phyloP scores from a whole-genome alignment of 2,888 invertebrate genomes.

The Drosophila borealis region DNA sequence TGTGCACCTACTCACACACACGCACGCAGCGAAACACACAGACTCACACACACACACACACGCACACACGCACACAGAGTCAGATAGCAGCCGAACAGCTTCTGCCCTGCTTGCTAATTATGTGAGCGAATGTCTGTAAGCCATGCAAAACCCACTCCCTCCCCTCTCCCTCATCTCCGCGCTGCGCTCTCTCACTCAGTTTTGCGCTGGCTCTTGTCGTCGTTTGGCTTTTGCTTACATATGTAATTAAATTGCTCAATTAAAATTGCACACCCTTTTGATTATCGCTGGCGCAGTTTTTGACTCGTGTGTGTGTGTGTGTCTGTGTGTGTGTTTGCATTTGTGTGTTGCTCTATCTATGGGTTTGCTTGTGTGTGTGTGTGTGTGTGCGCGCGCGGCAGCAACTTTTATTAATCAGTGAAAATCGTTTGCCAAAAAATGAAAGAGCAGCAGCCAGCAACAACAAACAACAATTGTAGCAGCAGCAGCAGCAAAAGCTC shows the following conservation, averaged over 20 bases:
- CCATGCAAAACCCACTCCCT: conserved; percentile 2
- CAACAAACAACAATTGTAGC: conserved; percentile 9
- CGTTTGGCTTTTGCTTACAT: conserved; percentile 75
- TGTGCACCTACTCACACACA: conserved; percentile 38
- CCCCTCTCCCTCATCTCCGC: not conserved
- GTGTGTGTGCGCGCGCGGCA: conserved; percentile 25
- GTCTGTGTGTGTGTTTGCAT: conserved; percentile 5
- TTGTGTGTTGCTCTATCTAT: conserved; percentile 7
- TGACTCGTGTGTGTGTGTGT: conserved; percentile 16
- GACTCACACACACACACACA: not conserved
- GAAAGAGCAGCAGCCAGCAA: conserved; percentile 29
- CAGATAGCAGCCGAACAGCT: conserved; percentile 3
- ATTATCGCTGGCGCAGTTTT: conserved; percentile 79
- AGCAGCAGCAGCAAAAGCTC: conserved; percentile 19
- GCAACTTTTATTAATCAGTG: conserved; percentile 72
- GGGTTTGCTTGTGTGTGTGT: conserved; percentile 18
- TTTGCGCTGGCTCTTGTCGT: conserved; percentile 28
- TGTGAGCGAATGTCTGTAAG: conserved; percentile 42
- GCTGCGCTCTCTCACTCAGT: conserved; percentile 4
- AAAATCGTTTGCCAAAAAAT: conserved; percentile 67
- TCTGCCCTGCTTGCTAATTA: conserved; percentile 62
- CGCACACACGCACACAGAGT: not conserved
- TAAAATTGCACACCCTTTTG: conserved; percentile 85
- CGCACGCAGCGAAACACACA: not conserved
- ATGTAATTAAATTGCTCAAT: conserved; percentile 85